Conservation (phyloP, 2,888 invertebrate genomes). For the Macaria notata region DNA sequence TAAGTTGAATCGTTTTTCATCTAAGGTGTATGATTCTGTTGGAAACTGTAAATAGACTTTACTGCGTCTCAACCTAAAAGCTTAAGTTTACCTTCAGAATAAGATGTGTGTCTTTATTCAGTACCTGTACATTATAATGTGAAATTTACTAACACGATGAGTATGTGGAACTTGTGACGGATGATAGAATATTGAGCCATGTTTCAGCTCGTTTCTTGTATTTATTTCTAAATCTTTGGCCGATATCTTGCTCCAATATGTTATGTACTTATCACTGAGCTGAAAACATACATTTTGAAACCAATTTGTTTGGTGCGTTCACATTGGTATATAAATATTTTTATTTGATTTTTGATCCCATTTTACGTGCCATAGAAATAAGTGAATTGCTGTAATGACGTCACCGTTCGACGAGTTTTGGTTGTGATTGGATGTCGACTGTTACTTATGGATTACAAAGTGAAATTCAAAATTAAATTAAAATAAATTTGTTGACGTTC, state of each 20-base stretch:
- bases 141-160: constrained; percentile 9
- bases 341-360: constrained; percentile 69
- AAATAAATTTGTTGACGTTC: constrained; percentile 52
- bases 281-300: constrained; percentile 48
- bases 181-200: background rate
- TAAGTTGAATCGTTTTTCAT: constrained; percentile 67
- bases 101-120: constrained; percentile 17
- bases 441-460: constrained; percentile 54
- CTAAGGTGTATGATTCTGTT: constrained; percentile 62
- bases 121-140: constrained; percentile 19
- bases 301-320: constrained; percentile 55
- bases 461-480: constrained; percentile 54
- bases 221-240: constrained; percentile 17
- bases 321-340: constrained; percentile 64
- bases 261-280: constrained; percentile 27
- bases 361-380: constrained; percentile 80
- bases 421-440: constrained; percentile 32
- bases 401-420: constrained; percentile 47
- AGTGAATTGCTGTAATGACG: constrained; percentile 65
- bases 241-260: constrained; percentile 16
- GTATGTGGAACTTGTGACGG: background rate
- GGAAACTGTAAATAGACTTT: constrained; percentile 56
- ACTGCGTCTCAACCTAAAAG: constrained; percentile 46
- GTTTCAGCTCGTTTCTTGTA: constrained; percentile 21
- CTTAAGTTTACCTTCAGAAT: constrained; percentile 42